These are phyloP conservation scores for Cylindroiulus punctatus DNA, from an alignment of 2,888 invertebrate species.

Conservation along the genomic window DNA sequence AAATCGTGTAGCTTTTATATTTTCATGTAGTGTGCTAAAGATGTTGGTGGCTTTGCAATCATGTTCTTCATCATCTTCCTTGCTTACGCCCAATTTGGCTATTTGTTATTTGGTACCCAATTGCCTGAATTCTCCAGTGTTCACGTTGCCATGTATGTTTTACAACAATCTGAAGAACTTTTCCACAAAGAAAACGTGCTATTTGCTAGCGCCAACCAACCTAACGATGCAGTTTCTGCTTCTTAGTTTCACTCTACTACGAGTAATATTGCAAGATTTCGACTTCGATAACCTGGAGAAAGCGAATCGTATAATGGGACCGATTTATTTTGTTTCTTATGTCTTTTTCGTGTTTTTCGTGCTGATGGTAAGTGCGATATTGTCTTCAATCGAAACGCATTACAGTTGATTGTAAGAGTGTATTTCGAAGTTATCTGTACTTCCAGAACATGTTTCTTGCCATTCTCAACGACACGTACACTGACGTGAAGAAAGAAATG, in stretches of 20 bases:
- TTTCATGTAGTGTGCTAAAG: slow-evolving; percentile 64
- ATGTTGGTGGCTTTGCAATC: slow-evolving; percentile 77
- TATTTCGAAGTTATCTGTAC: too few species aligned
- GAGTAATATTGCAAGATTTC: slow-evolving; percentile 80
- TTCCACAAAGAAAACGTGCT: too few species aligned
- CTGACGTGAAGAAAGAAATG: slow-evolving; percentile 75
- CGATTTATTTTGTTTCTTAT: slow-evolving; percentile 78
- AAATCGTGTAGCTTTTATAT: too few species aligned
- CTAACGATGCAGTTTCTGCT: slow-evolving; percentile 2
- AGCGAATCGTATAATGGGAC: slow-evolving; percentile 76
- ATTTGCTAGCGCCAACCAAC: too few species aligned
- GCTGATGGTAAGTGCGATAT: slow-evolving; percentile 63
- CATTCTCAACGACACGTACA: slow-evolving; percentile 81
- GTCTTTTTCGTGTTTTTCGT: slow-evolving; percentile 83
- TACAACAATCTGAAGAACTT: too few species aligned
- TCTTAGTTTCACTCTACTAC: slow-evolving; percentile 73
- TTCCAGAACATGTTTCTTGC: slow-evolving; percentile 77
- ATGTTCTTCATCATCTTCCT: slow-evolving; percentile 83
- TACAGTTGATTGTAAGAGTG: too few species aligned
- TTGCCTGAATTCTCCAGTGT: slow-evolving; percentile 75
- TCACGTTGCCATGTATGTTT: slow-evolving; percentile 61
- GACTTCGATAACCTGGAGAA: slow-evolving; percentile 75
- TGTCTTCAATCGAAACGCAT: slow-evolving; percentile 66
- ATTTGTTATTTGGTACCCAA: slow-evolving; percentile 77
- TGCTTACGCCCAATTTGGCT: slow-evolving; percentile 79